phyloP scores from a whole-genome alignment of 2,888 invertebrate species.

The Tenthredo scrophulariae region DNA sequence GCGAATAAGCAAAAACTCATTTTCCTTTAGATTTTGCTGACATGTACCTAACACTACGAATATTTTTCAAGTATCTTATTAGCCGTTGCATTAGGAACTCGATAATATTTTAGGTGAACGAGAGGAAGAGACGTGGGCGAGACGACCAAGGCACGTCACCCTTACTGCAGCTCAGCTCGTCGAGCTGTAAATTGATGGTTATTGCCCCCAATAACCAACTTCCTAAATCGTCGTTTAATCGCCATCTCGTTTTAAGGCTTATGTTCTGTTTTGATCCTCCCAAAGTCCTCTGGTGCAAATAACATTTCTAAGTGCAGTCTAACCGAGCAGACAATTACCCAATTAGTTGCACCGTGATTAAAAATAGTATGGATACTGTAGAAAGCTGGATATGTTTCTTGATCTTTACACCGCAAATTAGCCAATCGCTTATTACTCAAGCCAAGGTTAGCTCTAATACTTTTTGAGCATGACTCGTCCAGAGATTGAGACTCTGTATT shows the following conservation, averaged over 20 bases:
- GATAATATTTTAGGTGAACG: not conserved
- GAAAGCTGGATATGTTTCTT: not conserved
- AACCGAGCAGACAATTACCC: not conserved
- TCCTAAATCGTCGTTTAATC: constrained; percentile 46
- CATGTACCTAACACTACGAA: not conserved
- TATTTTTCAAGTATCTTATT: not conserved
- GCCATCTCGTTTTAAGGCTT: constrained; percentile 2
- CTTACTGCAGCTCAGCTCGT: constrained; percentile 2
- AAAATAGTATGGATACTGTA: not conserved
- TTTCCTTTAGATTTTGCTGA: not conserved
- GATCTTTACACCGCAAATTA: not conserved
- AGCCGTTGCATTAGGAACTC: not conserved
- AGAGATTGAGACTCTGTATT: not conserved
- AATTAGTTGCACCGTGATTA: constrained; percentile 7
- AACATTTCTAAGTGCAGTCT: not conserved
- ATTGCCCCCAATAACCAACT: constrained; percentile 48
- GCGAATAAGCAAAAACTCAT: not conserved
- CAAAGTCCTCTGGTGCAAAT: not conserved
- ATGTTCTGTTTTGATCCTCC: not conserved
- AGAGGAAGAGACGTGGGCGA: constrained; percentile 11
- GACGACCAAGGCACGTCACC: constrained; percentile 19
- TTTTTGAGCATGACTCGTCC: constrained; percentile 29
- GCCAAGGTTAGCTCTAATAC: constrained; percentile 11
- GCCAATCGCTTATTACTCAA: not conserved
- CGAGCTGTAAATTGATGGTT: constrained; percentile 43